These are phyloP conservation scores for Drosophila anomalipes DNA, from an alignment of 2,888 invertebrate genomes.

Conservation along the genomic window DNA sequence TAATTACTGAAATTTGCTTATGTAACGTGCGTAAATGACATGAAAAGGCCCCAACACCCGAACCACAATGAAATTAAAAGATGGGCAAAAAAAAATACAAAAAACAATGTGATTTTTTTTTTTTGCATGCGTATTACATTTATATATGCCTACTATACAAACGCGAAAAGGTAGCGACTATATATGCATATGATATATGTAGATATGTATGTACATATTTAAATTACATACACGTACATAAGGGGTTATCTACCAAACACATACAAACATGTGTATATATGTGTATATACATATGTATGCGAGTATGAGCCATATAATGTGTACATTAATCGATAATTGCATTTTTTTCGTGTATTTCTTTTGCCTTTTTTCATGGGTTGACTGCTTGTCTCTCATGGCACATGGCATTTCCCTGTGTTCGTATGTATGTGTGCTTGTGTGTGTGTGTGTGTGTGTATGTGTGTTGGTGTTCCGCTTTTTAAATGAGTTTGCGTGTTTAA, in stretches of 20 bases:
- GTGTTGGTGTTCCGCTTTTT: slow-evolving; percentile 48
- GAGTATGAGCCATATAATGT: slow-evolving; percentile 74
- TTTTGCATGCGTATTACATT: slow-evolving; percentile 46
- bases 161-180: slow-evolving; percentile 49
- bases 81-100: slow-evolving; percentile 53
- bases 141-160: slow-evolving; percentile 45
- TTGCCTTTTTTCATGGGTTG: slow-evolving; percentile 71
- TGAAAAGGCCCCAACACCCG: not conserved
- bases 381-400: slow-evolving; percentile 66
- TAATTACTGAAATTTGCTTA: slow-evolving; percentile 75
- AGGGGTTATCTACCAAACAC: slow-evolving; percentile 68
- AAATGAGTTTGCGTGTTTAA: slow-evolving; percentile 82
- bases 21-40: slow-evolving; percentile 68
- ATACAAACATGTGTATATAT: slow-evolving; percentile 21
- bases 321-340: slow-evolving; percentile 81
- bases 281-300: slow-evolving; percentile 8
- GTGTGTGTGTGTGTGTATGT: slow-evolving; percentile 50
- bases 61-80: slow-evolving; percentile 61
- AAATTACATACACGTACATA: slow-evolving; percentile 65
- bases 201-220: slow-evolving; percentile 29
- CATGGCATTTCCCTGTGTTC: slow-evolving; percentile 63
- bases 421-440: slow-evolving; percentile 16
- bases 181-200: slow-evolving; percentile 28
- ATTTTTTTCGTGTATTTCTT: slow-evolving; percentile 77
- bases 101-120: slow-evolving; percentile 37